Evolutionary conservation across 2,113 vertebrate species (phyloP).

Genomic region (Panurus biarmicus): DNA sequence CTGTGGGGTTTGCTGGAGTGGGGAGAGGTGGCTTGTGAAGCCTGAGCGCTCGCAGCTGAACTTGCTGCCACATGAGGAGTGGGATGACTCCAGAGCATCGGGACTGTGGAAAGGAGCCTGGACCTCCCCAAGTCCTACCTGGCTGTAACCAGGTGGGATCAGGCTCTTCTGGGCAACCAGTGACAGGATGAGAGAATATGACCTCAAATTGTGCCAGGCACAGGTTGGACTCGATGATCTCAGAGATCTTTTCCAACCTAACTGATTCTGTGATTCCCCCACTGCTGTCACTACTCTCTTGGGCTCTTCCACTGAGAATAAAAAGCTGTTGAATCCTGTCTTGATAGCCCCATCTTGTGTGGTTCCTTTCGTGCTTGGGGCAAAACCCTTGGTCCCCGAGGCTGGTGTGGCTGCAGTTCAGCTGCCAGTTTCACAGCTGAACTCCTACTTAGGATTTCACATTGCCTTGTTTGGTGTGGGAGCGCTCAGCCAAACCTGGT

Average conservation of each 20-base stretch:
- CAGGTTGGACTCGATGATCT: fast-evolving
- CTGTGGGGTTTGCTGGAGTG: too few relatives aligned
- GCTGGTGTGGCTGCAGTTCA: background rate
- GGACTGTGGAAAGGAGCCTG: background rate
- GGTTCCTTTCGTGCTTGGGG: too few relatives aligned
- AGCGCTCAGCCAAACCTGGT: background rate
- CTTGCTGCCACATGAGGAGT: fast-evolving
- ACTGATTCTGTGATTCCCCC: background rate
- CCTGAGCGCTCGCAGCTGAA: background rate
- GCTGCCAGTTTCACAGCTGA: background rate
- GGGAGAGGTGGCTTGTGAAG: too few relatives aligned
- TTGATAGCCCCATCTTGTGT: fast-evolving
- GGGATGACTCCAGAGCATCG: too few relatives aligned
- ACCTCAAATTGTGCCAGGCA: too few relatives aligned
- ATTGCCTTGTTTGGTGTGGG: background rate
- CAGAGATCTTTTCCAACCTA: background rate
- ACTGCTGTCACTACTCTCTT: background rate
- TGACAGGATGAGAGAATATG: fast-evolving
- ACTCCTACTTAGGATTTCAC: background rate
- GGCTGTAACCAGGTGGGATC: background rate
- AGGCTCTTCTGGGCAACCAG: background rate
- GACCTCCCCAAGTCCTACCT: fast-evolving
- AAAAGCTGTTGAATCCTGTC: background rate
- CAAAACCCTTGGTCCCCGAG: background rate
- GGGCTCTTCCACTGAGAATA: background rate